phyloP scores from a whole-genome alignment of 2,888 invertebrate species.

The Mesorhabditis sp. region DNA sequence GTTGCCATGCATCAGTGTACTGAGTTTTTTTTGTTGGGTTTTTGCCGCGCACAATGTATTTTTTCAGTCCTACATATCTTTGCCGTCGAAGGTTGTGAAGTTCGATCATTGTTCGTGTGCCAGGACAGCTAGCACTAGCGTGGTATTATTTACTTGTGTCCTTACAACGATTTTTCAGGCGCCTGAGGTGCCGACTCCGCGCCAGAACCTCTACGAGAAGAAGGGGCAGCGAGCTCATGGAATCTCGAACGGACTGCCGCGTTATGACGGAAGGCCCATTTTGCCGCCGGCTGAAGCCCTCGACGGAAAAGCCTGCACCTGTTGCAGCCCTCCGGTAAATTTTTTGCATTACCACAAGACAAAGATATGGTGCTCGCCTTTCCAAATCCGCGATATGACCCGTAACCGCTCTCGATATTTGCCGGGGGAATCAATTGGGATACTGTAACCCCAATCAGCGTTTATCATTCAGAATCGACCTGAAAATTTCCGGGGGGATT shows the following conservation, averaged over 20 bases:
- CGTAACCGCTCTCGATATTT: too few species aligned
- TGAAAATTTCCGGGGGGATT: neutral
- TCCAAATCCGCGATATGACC: too few species aligned
- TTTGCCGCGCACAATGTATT: neutral
- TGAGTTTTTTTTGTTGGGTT: neutral
- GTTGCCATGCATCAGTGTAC: neutral
- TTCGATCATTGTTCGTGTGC: neutral
- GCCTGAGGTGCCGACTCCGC: neutral
- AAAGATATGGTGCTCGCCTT: too few species aligned
- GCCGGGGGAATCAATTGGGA: too few species aligned
- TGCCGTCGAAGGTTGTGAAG: neutral
- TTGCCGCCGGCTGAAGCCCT: neutral
- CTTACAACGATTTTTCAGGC: neutral
- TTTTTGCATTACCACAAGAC: neutral
- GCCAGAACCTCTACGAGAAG: neutral
- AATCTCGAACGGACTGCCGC: neutral
- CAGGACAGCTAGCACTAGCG: neutral
- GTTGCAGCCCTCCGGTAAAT: neutral
- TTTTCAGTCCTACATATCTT: neutral
- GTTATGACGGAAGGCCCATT: neutral
- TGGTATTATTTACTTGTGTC: neutral
- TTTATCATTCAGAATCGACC: neutral
- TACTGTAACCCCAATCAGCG: too few species aligned
- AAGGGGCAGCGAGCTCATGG: neutral
- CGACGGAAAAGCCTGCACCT: neutral